Evolutionary conservation across 2,113 vertebrate species (phyloP), one percentile per base, ranked within the genome.

Genomic region (Nanger granti): DNA sequence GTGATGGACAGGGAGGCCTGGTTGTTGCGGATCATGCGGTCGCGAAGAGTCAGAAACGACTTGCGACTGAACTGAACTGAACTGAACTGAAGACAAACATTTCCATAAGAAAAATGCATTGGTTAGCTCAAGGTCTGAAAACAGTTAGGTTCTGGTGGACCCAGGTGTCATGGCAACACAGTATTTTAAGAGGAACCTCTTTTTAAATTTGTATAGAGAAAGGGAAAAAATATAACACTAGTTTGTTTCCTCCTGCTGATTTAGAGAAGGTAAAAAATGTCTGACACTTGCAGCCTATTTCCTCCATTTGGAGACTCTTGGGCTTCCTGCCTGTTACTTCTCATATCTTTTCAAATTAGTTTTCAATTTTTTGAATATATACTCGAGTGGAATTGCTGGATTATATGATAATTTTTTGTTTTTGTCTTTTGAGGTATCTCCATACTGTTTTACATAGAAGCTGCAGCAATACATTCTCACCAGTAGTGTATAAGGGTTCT

Each of bases 21-120:
- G 28, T 5, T 62, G 11, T 2, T 62, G 59, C 1, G 0, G 13
- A 29, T 29, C 11, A 13, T 62, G 28, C 28, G 60, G 60, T 13
- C 0, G 5, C 11, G 29, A 29, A 29, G 28, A 60, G 11, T 13
- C 5, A 5, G 60, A 62, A 11, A 13, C 2, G 5, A 62, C 28
- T 62, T 14, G 28, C 5, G 0, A 62, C 60, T 62, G 60, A 62
- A 62, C 60, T 62, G 60, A 62, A 60, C 26, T 60, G 59, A 62
- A 62, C 60, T 62, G 59, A 60, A 60, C 26, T 60, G 60, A 69
- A 69, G 18, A 69, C 34, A 69, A 69, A 37, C 18, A 37, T 37
- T 69, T 69, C 8, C 66, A 37, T 73, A 73, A 73, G 66, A 11
- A 37, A 73, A 37, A 37, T 10, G 8, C n/a, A 22, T 22, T 22